A percentile compares a stretch with the other conserved stretches of the same genome.
Conservation (phyloP, 2,113 vertebrate species). For the Myanophis thanlyinensis region DNA sequence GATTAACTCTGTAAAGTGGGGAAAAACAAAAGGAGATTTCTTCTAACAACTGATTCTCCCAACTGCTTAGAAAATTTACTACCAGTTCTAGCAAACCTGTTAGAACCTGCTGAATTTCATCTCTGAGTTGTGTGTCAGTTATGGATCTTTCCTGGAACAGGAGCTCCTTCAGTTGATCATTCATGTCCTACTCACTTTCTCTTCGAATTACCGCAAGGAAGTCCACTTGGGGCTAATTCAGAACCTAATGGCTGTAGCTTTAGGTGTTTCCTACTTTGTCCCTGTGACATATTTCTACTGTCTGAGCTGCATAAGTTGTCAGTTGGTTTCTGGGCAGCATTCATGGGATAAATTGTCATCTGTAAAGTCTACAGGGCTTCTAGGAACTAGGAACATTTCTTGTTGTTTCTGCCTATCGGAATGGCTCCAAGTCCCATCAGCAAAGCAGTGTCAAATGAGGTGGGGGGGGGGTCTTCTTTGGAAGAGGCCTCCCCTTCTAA, state of each 20-base stretch:
- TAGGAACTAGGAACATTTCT: neutral
- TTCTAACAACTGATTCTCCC: no score
- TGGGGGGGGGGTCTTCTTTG: neutral
- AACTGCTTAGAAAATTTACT: no score
- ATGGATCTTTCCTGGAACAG: no score
- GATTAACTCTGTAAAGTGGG: no score
- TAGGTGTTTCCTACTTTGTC: neutral
- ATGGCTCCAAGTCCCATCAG: neutral
- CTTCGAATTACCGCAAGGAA: neutral
- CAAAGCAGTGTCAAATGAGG: neutral
- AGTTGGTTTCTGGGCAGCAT: neutral
- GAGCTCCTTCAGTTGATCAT: no score
- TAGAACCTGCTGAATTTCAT: no score
- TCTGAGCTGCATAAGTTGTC: neutral
- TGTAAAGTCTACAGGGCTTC: neutral
- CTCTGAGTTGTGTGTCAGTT: no score
- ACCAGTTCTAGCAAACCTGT: no score
- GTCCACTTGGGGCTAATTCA: neutral
- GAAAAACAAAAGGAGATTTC: no score
- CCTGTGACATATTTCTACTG: neutral
- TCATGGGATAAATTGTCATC: neutral
- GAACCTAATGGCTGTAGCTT: neutral
- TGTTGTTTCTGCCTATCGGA: neutral
- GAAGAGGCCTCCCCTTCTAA: neutral
- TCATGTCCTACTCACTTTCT: neutral